A percentile compares a stretch with the other conserved stretches of the same genome.
These are phyloP conservation scores for Drosophila mimica DNA, from an alignment of 2,888 invertebrate genomes.

Conservation along the genomic window DNA sequence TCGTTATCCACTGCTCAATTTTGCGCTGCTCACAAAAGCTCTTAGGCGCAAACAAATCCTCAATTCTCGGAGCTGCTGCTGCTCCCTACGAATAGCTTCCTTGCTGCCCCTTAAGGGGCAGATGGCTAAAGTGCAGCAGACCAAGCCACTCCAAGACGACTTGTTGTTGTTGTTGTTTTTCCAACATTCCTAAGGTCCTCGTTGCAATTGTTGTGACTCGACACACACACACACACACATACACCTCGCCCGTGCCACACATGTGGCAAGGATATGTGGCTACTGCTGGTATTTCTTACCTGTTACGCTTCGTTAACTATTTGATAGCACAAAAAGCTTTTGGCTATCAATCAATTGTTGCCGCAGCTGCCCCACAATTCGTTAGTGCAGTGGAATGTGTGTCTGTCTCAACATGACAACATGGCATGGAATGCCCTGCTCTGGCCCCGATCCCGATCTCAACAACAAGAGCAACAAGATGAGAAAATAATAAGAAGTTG, in stretches of 20 bases:
- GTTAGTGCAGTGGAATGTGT: slow-evolving; percentile 38
- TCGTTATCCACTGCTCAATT: neutral
- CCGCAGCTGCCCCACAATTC: too few relatives aligned
- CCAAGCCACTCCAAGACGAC: neutral
- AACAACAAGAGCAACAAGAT: neutral
- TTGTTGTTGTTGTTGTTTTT: neutral
- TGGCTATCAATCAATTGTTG: slow-evolving; percentile 75
- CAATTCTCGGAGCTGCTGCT: neutral
- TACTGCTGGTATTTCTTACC: slow-evolving; percentile 53
- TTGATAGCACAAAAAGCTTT: slow-evolving; percentile 68
- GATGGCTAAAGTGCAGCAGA: slow-evolving; percentile 1
- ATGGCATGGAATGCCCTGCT: neutral
- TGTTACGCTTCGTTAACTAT: slow-evolving; percentile 79
- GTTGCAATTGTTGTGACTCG: neutral
- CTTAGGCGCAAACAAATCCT: neutral
- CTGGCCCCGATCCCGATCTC: neutral
- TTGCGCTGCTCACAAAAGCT: neutral
- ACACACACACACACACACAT: slow-evolving; percentile 15
- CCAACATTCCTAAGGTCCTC: neutral
- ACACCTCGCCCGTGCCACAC: neutral
- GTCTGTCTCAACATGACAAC: slow-evolving; percentile 10
- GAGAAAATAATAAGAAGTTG: slow-evolving; percentile 7
- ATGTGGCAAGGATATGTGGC: slow-evolving; percentile 14
- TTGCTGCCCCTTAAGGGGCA: slow-evolving; percentile 1
- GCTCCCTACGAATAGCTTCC: neutral